phyloP scores from a whole-genome alignment of 1,140 invertebrate genomes.

The Arion vulgaris region DNA sequence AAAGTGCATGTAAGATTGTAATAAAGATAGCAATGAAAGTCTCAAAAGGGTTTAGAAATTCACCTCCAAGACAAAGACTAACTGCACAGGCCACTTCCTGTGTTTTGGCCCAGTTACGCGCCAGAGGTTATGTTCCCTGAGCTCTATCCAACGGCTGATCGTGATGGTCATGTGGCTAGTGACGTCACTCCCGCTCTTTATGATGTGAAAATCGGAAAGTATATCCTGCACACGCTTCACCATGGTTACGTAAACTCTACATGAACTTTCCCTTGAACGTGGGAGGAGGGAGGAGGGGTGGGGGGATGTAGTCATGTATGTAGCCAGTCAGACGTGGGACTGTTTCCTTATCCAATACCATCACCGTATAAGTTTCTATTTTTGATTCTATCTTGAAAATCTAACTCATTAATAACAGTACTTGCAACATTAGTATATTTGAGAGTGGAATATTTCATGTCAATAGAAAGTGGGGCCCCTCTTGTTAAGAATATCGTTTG shows the following conservation, averaged over 20 bases:
- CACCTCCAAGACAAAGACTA: conserved; percentile 4
- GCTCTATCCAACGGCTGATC: not conserved
- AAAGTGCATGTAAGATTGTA: conserved; percentile 3
- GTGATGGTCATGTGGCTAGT: not conserved
- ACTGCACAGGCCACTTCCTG: conserved; percentile 7
- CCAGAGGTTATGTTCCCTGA: not conserved
- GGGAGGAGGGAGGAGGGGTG: not conserved
- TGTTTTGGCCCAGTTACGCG: conserved; percentile 9
- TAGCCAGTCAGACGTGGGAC: conserved; percentile 1
- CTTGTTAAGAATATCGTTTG: not conserved
- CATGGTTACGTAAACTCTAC: not conserved
- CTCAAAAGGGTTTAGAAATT: not conserved
- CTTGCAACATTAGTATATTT: not conserved
- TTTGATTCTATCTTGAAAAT: not conserved
- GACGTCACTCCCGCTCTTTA: conserved; percentile 3
- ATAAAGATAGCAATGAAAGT: conserved; percentile 1
- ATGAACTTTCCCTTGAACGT: not conserved
- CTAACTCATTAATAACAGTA: conserved; percentile 13
- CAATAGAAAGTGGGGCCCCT: not conserved
- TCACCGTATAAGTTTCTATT: not conserved
- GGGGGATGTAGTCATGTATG: not conserved
- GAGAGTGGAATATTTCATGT: not conserved
- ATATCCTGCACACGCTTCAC: not conserved
- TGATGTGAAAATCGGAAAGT: not conserved
- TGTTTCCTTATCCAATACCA: not conserved